phyloP scores from a whole-genome alignment of 2,888 invertebrate genomes.

The Trisateles emortualis region DNA sequence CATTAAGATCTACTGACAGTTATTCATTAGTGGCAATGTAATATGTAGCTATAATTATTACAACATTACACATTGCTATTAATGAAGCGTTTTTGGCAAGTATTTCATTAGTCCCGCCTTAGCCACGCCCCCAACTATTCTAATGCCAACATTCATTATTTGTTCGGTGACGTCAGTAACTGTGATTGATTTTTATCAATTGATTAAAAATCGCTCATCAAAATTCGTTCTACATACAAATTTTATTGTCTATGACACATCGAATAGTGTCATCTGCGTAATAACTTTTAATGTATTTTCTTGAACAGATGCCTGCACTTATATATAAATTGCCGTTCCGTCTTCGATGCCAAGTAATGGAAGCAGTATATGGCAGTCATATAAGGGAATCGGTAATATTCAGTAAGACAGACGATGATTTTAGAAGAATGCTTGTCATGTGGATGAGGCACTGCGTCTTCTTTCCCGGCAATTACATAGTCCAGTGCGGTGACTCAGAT shows the following conservation, averaged over 20 bases:
- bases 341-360: slow-evolving; percentile 81
- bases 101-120: slow-evolving; percentile 11
- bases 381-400: slow-evolving; percentile 83
- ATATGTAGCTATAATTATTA: slow-evolving; percentile 1
- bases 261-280: slow-evolving; percentile 4
- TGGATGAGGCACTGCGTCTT: slow-evolving; percentile 83
- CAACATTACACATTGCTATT: slow-evolving; percentile 13
- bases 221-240: not conserved
- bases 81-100: slow-evolving; percentile 23
- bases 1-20: not conserved
- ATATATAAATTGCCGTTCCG: slow-evolving; percentile 75
- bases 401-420: slow-evolving; percentile 77
- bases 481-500: slow-evolving; percentile 84
- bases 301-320: slow-evolving; percentile 71
- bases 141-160: slow-evolving; percentile 16
- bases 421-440: slow-evolving; percentile 80
- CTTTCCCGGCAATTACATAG: slow-evolving; percentile 86
- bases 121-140: slow-evolving; percentile 20
- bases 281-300: slow-evolving; percentile 16
- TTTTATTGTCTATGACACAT: slow-evolving; percentile 4
- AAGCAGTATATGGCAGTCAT: slow-evolving; percentile 81
- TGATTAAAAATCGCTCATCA: not conserved
- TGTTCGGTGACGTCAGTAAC: slow-evolving; percentile 2
- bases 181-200: not conserved
- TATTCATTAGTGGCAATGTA: slow-evolving; percentile 6